Conservation (phyloP, 2,888 invertebrate species). For the Ornithoptera alexandrae region DNA sequence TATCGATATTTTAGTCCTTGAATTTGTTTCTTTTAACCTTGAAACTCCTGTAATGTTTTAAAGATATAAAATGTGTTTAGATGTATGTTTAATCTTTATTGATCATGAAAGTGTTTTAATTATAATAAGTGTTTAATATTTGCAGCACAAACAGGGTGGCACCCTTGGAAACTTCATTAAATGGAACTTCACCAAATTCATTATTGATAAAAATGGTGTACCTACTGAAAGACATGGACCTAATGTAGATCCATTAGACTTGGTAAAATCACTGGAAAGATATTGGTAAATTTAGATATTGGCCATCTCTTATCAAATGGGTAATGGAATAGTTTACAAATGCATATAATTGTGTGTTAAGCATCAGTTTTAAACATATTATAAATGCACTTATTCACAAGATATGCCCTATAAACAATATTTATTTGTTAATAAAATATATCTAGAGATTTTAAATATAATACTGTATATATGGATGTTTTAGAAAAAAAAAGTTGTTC, state of each 20-base stretch:
- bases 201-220: conserved; percentile 85
- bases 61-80: not conserved
- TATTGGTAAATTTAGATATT: conserved; percentile 66
- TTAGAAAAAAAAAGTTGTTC: too few species aligned
- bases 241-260: conserved; percentile 75
- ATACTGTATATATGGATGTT: too few species aligned
- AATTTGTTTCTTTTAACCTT: not conserved
- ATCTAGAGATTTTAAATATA: too few species aligned
- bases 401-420: too few species aligned
- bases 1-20: conserved; percentile 18
- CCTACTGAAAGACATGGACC: conserved; percentile 85
- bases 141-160: conserved; percentile 77
- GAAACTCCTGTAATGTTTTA: not conserved
- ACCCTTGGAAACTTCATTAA: conserved; percentile 84
- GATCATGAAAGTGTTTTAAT: too few species aligned
- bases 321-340: not conserved
- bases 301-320: not conserved
- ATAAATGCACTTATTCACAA: too few species aligned
- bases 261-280: conserved; percentile 77
- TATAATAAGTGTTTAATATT: conserved; percentile 29
- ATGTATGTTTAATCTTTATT: not conserved
- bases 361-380: too few species aligned
- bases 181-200: conserved; percentile 93
- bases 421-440: too few species aligned
- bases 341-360: too few species aligned